Conservation (phyloP, 2,113 vertebrate genomes). For the Calyptomena viridis region DNA sequence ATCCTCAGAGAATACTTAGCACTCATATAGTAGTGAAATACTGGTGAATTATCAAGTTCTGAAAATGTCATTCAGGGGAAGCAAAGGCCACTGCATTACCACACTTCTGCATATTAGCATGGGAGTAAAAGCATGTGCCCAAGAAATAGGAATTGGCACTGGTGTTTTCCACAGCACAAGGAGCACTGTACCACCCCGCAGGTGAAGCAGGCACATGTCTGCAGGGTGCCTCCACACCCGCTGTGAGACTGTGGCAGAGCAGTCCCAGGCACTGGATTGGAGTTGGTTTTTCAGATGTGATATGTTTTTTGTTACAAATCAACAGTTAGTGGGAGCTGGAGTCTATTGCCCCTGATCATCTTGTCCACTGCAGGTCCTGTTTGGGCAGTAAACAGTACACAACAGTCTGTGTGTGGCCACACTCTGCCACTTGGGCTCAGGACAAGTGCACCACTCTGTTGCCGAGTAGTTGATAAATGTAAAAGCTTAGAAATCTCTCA, state of each 20-base stretch:
- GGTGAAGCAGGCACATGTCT: fast-evolving
- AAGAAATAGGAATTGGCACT: background rate
- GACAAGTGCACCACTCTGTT: fast-evolving
- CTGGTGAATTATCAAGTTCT: background rate
- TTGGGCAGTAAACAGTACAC: background rate
- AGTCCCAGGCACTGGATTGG: background rate
- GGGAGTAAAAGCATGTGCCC: background rate
- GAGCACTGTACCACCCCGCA: background rate
- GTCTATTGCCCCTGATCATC: background rate
- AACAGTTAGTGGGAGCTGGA: background rate
- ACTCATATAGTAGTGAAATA: background rate
- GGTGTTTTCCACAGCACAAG: background rate
- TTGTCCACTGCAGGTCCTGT: background rate
- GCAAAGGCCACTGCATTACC: background rate
- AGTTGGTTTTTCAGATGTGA: background rate
- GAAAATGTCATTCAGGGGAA: background rate
- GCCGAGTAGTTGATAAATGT: background rate
- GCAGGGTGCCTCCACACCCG: background rate
- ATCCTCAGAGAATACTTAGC: background rate
- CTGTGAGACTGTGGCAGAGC: background rate
- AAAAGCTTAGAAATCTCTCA: background rate
- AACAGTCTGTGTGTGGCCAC: background rate
- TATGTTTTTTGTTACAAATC: background rate
- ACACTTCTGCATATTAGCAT: background rate
- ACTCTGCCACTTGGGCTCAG: background rate